Evolutionary conservation across 2,113 vertebrate species (phyloP).

Genomic region (Colaptes auratus): DNA sequence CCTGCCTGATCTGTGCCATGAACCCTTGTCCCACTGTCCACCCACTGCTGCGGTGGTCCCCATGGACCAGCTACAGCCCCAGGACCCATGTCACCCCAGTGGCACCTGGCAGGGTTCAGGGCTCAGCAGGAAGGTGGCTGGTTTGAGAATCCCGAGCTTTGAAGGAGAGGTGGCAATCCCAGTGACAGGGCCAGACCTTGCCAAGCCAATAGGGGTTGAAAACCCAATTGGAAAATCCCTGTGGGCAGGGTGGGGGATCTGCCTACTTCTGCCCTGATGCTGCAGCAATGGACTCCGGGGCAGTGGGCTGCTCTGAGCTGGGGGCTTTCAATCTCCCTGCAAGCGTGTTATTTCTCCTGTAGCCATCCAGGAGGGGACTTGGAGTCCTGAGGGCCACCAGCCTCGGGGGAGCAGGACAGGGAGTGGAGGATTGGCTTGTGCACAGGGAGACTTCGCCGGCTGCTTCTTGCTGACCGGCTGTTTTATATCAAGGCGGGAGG

Average conservation of each 20-base stretch:
- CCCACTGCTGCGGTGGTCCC: rapidly evolving
- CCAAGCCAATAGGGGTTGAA: neutral
- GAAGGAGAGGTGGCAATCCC: neutral
- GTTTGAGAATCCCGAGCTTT: neutral
- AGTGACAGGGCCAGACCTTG: neutral
- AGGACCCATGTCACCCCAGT: rapidly evolving
- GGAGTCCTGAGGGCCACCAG: neutral
- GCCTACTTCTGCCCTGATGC: neutral
- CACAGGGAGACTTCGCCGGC: neutral
- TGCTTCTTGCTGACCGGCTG: conserved; percentile 58
- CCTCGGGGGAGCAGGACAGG: neutral
- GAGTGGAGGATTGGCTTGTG: neutral
- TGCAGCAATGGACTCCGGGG: neutral
- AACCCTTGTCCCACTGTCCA: neutral
- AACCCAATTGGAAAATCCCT: neutral
- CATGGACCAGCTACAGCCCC: neutral
- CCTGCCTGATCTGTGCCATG: conserved; percentile 8
- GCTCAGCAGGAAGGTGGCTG: neutral
- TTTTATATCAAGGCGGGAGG: conserved; percentile 68
- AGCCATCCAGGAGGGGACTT: neutral
- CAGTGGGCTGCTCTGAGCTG: rapidly evolving
- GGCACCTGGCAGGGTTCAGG: rapidly evolving
- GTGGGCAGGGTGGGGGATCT: neutral
- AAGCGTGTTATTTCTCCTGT: neutral
- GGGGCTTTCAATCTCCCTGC: neutral